phyloP scores from a whole-genome alignment of 2,797 vertebrate species.

The Myoxocephalus aenaeus region DNA sequence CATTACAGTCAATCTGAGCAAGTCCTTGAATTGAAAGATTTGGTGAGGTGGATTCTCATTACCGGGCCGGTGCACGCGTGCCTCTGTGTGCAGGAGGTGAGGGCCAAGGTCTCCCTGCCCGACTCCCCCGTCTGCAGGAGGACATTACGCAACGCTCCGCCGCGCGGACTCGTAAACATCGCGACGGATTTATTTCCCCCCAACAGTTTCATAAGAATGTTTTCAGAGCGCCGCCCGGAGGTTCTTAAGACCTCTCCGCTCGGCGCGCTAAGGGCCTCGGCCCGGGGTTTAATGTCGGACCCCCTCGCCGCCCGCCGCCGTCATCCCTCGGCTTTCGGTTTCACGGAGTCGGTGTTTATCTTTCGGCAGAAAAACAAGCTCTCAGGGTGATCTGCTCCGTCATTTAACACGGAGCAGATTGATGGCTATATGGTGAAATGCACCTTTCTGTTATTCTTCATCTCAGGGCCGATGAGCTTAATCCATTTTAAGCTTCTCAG shows the following conservation, averaged over 20 bases:
- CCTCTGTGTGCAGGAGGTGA: constrained; percentile 64
- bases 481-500: constrained; percentile 78
- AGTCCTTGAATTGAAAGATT: constrained; percentile 86
- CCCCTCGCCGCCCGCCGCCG: background rate
- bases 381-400: constrained; percentile 67
- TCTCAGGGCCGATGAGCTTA: constrained; percentile 64
- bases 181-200: constrained; percentile 70
- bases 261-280: constrained; percentile 25
- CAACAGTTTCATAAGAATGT: constrained; percentile 63
- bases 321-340: constrained; percentile 24
- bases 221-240: constrained; percentile 34
- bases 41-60: constrained; percentile 84
- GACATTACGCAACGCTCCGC: constrained; percentile 68
- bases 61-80: constrained; percentile 66
- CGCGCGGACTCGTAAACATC: constrained; percentile 73
- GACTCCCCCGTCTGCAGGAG: constrained; percentile 23
- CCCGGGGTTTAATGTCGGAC: constrained; percentile 40
- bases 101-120: constrained; percentile 75
- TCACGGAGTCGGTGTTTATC: constrained; percentile 46
- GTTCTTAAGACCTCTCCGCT: constrained; percentile 55
- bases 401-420: constrained; percentile 71
- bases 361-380: constrained; percentile 58
- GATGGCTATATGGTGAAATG: constrained; percentile 67
- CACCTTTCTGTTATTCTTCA: constrained; percentile 73
- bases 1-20: constrained; percentile 84